phyloP scores from a whole-genome alignment of 2,888 invertebrate species.

The Philonicus albiceps region DNA sequence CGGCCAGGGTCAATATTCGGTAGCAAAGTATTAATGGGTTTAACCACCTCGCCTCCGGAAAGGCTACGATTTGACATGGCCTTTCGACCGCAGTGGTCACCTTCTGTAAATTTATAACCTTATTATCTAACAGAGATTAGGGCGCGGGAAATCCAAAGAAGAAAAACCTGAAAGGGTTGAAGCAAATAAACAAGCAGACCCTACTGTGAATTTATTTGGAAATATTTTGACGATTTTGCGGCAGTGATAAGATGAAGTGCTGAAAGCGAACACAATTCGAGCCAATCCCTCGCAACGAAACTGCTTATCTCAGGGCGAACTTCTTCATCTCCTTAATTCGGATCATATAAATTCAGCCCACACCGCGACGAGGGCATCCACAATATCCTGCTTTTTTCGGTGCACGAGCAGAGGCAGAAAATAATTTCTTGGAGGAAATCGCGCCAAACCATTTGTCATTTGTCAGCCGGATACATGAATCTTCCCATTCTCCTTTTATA shows the following conservation, averaged over 20 bases:
- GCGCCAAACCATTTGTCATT: constrained; percentile 35
- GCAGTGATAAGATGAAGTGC: neutral
- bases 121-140: constrained; percentile 34
- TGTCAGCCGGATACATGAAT: constrained; percentile 40
- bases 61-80: constrained; percentile 10
- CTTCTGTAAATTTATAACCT: constrained; percentile 37
- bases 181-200: neutral
- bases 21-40: constrained; percentile 42
- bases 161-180: constrained; percentile 33
- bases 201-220: neutral
- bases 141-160: constrained; percentile 27
- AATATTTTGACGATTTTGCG: constrained; percentile 25
- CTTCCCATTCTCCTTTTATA: neutral
- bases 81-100: neutral
- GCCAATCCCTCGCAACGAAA: neutral
- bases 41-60: constrained; percentile 26
- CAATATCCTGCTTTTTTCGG: constrained; percentile 2
- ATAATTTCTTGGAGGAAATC: constrained; percentile 21
- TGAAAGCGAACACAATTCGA: neutral
- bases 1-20: constrained; percentile 30
- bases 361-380: neutral
- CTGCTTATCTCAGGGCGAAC: neutral
- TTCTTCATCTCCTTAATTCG: constrained; percentile 24
- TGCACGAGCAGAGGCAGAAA: neutral
- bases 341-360: constrained; percentile 29